Base-by-base conservation (phyloP, 2,888 invertebrate genomes). In the Chrysomela aeneicollis region DNA sequence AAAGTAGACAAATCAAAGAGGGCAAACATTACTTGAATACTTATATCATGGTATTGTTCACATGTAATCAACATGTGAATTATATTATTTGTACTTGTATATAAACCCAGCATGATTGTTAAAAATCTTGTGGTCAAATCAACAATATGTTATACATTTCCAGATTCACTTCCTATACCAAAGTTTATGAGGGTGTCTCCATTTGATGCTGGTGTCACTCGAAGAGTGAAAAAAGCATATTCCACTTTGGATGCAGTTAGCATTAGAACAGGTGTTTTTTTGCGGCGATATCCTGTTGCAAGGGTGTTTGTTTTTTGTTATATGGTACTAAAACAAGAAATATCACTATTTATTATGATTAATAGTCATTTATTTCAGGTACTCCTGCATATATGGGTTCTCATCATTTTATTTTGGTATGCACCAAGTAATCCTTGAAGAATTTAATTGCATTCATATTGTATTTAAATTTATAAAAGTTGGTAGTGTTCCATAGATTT, bases 301-400 rank as follows among this genome's bases (percentile, higher is more conserved):
- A 87, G 95, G 74, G 88, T 94, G 64, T 89, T 93, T 79, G 88
- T 95, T n/a, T 86, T 95, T 66, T 83, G 91, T 74, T 96, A 96
- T 80, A 92, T 95, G 87, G 93, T 90, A 77, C 19, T 49, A 3
- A n/a, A 47, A 52, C 26, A 6, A 59, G 57, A 60, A 12, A 32
- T 35, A 49, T 54, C 50, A n/a, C n/a, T n/a, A n/a, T 59, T 12
- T 54, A 46, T 62, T 57, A 54, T 26, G 26, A 9, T 52, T 58
- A 58, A 42, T 52, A 55, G n/a, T 52, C 66, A 70, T 68, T 80
- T 81, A 21, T 81, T 81, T 32, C 84, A 90, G 91, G 82, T 89
- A n/a, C 82, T 93, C 57, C 84, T 95, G 12, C 94, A 94, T 81
- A 82, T 93, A 18, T 94, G 93, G 93, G 92, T 94, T 57, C 86